phyloP scores from a whole-genome alignment of 2,113 vertebrate genomes.

The Cyprinodon variegatus region DNA sequence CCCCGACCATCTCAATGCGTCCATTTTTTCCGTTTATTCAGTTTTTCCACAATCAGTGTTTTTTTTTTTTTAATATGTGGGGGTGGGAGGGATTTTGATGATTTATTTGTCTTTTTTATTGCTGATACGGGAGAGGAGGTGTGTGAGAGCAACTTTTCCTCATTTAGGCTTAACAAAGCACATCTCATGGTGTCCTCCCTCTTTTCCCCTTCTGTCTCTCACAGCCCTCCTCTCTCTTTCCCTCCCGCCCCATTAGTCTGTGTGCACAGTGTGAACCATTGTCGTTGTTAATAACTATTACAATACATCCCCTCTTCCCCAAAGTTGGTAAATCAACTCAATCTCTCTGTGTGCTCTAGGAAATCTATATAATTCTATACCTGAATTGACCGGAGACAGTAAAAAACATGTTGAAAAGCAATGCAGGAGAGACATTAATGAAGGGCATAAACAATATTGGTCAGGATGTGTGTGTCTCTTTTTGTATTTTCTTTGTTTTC shows the following conservation, averaged over 20 bases:
- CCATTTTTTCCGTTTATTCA: conserved; percentile 47
- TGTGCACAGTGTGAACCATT: conserved; percentile 80
- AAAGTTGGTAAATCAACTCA: conserved; percentile 72
- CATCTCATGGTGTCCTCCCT: conserved; percentile 60
- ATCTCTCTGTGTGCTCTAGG: conserved; percentile 83
- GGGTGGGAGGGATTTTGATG: conserved; percentile 55
- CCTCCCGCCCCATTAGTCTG: conserved; percentile 66
- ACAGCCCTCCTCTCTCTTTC: conserved; percentile 41
- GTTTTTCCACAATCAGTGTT: conserved; percentile 64
- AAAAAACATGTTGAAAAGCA: conserved; percentile 66
- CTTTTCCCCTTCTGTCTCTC: conserved; percentile 51
- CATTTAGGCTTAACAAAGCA: conserved; percentile 73
- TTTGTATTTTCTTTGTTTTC: conserved; percentile 70
- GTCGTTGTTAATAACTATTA: conserved; percentile 72
- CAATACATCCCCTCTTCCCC: conserved; percentile 57
- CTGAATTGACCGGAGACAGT: conserved; percentile 74
- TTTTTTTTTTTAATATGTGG: conserved; percentile 64
- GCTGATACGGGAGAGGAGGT: conserved; percentile 58
- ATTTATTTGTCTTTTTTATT: conserved; percentile 69
- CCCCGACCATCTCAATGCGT: conserved; percentile 40
- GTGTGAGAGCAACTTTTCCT: conserved; percentile 69
- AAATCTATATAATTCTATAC: conserved; percentile 80
- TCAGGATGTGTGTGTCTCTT: conserved; percentile 48
- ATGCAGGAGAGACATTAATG: conserved; percentile 63
- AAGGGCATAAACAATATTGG: conserved; percentile 44